These are phyloP conservation scores for Sterrhoptilus dennistouni DNA, from an alignment of 2,113 vertebrate species.

Conservation along the genomic window DNA sequence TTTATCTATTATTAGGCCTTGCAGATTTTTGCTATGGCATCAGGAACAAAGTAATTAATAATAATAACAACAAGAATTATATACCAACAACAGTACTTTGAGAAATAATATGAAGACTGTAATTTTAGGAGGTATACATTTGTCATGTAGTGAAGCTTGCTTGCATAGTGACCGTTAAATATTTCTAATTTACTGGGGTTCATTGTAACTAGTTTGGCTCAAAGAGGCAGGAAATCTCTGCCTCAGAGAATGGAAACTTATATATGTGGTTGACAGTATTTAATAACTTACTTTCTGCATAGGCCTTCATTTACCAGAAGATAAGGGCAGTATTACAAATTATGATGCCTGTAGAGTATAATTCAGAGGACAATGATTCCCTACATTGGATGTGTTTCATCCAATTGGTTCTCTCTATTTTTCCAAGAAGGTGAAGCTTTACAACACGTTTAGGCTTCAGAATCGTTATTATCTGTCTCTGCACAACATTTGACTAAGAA, in stretches of 20 bases:
- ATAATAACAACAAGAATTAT: not conserved
- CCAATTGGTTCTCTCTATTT: not conserved
- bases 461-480: not conserved
- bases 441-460: not conserved
- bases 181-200: slow-evolving; percentile 16
- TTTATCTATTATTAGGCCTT: not conserved
- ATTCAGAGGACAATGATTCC: slow-evolving; percentile 7
- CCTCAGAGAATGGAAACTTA: not conserved
- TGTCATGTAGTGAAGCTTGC: not conserved
- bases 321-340: slow-evolving; percentile 3
- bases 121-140: not conserved
- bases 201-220: not conserved
- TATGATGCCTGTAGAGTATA: not conserved
- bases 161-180: not conserved
- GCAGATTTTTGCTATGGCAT: not conserved
- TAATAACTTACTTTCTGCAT: slow-evolving; percentile 3
- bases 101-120: not conserved
- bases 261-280: not conserved
- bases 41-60: not conserved
- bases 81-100: not conserved
- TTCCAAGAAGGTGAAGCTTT: not conserved
- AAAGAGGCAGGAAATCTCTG: not conserved
- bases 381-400: not conserved
- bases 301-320: slow-evolving; percentile 27
- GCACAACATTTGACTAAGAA: not conserved